Evolutionary conservation across 2,113 vertebrate genomes (phyloP), one percentile per base, ranked within the genome.

Genomic region (Salminus brasiliensis): DNA sequence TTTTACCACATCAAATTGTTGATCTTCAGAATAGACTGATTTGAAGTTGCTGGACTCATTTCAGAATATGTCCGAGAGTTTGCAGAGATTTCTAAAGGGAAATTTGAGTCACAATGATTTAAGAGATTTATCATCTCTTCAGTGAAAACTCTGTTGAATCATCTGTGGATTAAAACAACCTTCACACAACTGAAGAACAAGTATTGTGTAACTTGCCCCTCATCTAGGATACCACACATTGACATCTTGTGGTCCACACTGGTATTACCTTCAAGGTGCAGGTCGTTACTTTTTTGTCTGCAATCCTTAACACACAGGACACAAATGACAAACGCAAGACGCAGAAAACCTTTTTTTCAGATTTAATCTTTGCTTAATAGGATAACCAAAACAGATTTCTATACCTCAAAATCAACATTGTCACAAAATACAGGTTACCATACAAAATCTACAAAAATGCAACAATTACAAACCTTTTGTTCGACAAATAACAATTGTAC

Each of bases 401-500:
- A 87, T 89, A 84, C 84, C 89, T 81, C 84, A 88, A 91, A n/a
- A 87, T 90, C 84, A 79, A 88, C 87, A 87, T 41, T 66, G 82
- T 91, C 92, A 92, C 91, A 89, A 91, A 90, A 91, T 89, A 92
- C 91, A 91, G 85, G 80, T 91, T 88, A 92, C 90, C 86, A 90
- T 92, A 93, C 92, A 93, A 93, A 93, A 91, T 87, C 92, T 93
- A 93, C 90, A 92, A 93, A 93, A 93, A 71, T 89, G 86, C 90
- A 93, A 91, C 91, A 91, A 87, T 88, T 93, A 92, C 91, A 92
- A 93, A 93, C 88, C 87, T 88, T 92, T 91, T 91, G 88, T 93
- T 89, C 85, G 86, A 92, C 83, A 90, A 83, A 89, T 88, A 90
- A 92, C 88, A 90, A 88, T 90, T 88, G 82, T 91, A 92, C 87